These are phyloP conservation scores for Vireo altiloquus DNA, from an alignment of 2,113 vertebrate species.

Conservation along the genomic window DNA sequence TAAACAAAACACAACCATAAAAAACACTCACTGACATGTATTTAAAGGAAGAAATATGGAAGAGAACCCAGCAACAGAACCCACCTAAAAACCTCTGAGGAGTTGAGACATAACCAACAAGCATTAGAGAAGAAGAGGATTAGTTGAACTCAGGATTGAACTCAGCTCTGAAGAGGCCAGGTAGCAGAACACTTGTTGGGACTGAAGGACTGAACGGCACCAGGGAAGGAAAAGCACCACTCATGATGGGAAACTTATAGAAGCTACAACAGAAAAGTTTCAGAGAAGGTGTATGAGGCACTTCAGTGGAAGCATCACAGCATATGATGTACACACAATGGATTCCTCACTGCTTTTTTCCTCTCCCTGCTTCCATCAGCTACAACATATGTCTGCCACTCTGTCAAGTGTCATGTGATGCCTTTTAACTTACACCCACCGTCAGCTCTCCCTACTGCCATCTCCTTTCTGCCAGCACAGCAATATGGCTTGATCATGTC, in stretches of 20 bases:
- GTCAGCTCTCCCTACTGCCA: background rate
- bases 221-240: background rate
- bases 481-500: background rate
- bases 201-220: background rate
- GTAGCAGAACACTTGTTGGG: background rate
- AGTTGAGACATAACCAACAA: background rate
- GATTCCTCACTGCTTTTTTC: background rate
- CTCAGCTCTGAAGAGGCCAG: background rate
- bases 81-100: background rate
- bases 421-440: background rate
- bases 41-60: background rate
- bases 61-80: background rate
- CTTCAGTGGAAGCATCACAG: background rate
- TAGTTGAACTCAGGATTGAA: background rate
- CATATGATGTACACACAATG: background rate
- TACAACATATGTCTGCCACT: background rate
- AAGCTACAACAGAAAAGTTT: background rate
- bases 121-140: background rate
- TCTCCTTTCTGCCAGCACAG: conserved; percentile 21
- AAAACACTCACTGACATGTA: background rate
- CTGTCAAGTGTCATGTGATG: background rate
- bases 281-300: background rate
- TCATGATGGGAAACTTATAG: background rate
- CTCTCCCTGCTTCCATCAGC: background rate
- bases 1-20: background rate